Evolutionary conservation across 2,888 invertebrate species (phyloP), one percentile per base, ranked within the genome.

Genomic region (Heliconius ethilla): DNA sequence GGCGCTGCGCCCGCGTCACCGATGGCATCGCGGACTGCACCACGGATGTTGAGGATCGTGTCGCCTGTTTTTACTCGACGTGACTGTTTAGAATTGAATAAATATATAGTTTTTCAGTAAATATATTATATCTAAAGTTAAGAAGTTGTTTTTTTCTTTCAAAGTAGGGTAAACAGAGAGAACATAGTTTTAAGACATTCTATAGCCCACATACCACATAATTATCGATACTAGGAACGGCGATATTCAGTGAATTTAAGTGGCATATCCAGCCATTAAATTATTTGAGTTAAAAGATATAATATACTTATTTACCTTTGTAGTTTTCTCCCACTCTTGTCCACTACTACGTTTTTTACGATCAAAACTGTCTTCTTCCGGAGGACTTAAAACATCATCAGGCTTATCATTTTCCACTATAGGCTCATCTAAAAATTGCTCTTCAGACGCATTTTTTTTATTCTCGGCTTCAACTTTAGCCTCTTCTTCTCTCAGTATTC

Each of bases 41-140:
- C 93, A 77, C 92, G 91, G 82, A 94, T 94, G 86, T 94, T 94
- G 25, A 94, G 89, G 78, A 94, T 93, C 1, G 94, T 94, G 83
- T 92, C 94, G 11, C 92, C 94, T 0, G 94, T 94, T 82, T 91
- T 89, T 15, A 93, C 93, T 51, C 93, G 92, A 0, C 92, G 88
- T 6, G 85, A 79, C 83, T 83, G 74, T 25, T 62, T 55, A 13
- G n/a, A 40, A 11, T 29, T 27, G 15, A 51, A 45, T 27, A n/a
- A 59, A 33, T n/a, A 7, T 33, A 7, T 33, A 33, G 1, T 33
- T 29, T 7, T 33, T 33, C 33, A 33, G 7, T 33, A n/a, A 11
- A 33, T 37, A 13, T n/a, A 22, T 22, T 55, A 55, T 22, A 45
- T 45, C 5, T 15, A 45, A 45, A 45, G 15, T 15, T 15, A 18